phyloP scores from a whole-genome alignment of 2,888 invertebrate species.

The Hypolimnas misippus region DNA sequence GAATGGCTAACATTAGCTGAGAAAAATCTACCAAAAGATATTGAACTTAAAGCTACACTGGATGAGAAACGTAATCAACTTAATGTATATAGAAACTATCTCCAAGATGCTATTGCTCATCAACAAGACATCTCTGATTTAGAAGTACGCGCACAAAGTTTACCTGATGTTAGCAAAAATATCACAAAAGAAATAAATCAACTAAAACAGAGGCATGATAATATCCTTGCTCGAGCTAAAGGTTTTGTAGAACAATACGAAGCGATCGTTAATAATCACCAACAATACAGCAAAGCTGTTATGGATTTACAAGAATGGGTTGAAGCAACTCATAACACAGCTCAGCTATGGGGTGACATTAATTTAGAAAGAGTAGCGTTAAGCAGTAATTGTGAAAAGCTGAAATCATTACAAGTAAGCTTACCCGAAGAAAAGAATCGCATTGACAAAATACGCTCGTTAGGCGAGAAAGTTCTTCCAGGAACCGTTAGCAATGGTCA shows the following conservation, averaged over 20 bases:
- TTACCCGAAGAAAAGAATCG: conserved; percentile 94
- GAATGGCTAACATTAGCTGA: conserved; percentile 92
- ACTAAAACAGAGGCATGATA: conserved; percentile 89
- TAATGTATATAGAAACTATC: conserved; percentile 90
- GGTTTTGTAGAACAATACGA: conserved; percentile 93
- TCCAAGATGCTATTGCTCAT: conserved; percentile 93
- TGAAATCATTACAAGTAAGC: conserved; percentile 90
- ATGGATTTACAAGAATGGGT: conserved; percentile 95
- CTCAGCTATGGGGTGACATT: conserved; percentile 92
- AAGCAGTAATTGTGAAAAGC: conserved; percentile 93
- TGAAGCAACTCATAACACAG: conserved; percentile 91
- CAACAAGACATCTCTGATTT: conserved; percentile 93
- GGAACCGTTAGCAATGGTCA: conserved; percentile 93
- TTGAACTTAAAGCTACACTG: conserved; percentile 92
- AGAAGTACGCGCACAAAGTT: conserved; percentile 89
- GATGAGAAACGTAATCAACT: conserved; percentile 96
- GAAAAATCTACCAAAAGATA: conserved; percentile 89
- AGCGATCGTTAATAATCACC: conserved; percentile 94
- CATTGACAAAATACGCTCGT: conserved; percentile 89
- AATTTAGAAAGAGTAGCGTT: conserved; percentile 93
- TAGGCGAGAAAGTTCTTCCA: conserved; percentile 96
- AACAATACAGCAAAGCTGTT: conserved; percentile 93
- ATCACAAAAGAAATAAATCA: conserved; percentile 88
- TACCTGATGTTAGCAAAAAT: conserved; percentile 91
- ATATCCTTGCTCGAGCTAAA: conserved; percentile 88